Percentiles rank a stretch among this genome's conserved stretches.
phyloP scores from a whole-genome alignment of 2,113 vertebrate genomes.

The Plectropomus leopardus region DNA sequence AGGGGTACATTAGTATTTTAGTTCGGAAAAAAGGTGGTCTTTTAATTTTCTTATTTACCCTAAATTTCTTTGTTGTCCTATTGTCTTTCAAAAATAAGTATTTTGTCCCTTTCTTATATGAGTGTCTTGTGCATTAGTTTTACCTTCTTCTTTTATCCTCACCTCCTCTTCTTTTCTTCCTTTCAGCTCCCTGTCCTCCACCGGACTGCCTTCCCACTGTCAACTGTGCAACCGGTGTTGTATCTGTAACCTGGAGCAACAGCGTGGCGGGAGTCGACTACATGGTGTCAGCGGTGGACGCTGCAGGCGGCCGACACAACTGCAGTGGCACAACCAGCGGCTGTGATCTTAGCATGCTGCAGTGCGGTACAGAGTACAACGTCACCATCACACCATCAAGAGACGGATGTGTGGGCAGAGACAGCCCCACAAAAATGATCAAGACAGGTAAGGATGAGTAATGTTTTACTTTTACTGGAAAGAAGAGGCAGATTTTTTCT shows the following conservation, averaged over 20 bases:
- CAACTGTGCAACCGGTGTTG: conserved; percentile 71
- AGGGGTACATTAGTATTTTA: background rate
- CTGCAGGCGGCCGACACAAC: conserved; percentile 26
- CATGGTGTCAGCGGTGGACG: conserved; percentile 46
- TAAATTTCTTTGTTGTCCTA: background rate
- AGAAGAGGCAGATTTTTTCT: background rate
- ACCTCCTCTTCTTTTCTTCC: conserved; percentile 2
- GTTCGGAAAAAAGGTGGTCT: background rate
- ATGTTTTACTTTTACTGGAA: background rate
- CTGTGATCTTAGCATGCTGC: conserved; percentile 72
- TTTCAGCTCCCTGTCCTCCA: conserved; percentile 82
- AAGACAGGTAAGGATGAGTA: conserved; percentile 70
- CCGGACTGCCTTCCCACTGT: conserved; percentile 45
- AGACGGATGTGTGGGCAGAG: conserved; percentile 73
- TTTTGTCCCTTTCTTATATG: background rate
- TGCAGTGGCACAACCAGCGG: conserved; percentile 63
- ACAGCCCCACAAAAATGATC: conserved; percentile 62
- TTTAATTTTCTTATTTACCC: background rate
- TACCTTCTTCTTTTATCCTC: background rate
- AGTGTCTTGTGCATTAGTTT: background rate
- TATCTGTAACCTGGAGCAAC: conserved; percentile 76
- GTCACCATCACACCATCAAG: conserved; percentile 76
- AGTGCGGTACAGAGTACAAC: conserved; percentile 79
- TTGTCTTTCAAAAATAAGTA: background rate
- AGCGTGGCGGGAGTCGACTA: conserved; percentile 65